A percentile compares a stretch with the other conserved stretches of the same genome.
Conservation (phyloP, 2,888 invertebrate genomes). For the Teleogryllus oceanicus region DNA sequence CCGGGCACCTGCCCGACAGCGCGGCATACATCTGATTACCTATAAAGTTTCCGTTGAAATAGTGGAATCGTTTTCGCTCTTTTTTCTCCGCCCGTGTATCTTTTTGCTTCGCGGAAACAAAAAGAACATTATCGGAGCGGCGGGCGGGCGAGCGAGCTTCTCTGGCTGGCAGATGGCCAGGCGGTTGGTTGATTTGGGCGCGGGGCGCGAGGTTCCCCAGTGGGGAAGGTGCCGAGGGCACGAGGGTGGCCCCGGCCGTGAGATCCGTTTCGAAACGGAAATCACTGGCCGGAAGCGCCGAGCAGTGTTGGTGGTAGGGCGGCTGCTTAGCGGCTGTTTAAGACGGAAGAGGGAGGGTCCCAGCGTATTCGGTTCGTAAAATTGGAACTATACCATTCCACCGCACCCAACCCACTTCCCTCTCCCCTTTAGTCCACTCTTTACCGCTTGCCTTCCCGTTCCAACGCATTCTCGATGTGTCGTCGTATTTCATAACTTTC, state of each 20-base stretch:
- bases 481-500: too few species aligned
- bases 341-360: background rate
- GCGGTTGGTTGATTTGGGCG: background rate
- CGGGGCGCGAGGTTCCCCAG: background rate
- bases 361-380: too few species aligned
- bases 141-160: background rate
- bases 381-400: too few species aligned
- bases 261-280: background rate
- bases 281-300: background rate
- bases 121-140: background rate
- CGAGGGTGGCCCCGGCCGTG: too few species aligned
- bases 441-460: too few species aligned
- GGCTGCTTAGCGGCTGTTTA: conserved; percentile 18
- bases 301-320: background rate
- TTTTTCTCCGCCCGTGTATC: background rate
- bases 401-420: too few species aligned
- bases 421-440: too few species aligned
- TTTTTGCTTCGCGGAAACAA: background rate
- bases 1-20: background rate
- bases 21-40: background rate
- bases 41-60: conserved; percentile 4
- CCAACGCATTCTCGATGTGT: too few species aligned
- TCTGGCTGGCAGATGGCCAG: background rate
- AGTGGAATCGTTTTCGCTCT: conserved; percentile 5
- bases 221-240: background rate